Conservation (phyloP, 1,140 invertebrate genomes). For the Antheraea pernyi region DNA sequence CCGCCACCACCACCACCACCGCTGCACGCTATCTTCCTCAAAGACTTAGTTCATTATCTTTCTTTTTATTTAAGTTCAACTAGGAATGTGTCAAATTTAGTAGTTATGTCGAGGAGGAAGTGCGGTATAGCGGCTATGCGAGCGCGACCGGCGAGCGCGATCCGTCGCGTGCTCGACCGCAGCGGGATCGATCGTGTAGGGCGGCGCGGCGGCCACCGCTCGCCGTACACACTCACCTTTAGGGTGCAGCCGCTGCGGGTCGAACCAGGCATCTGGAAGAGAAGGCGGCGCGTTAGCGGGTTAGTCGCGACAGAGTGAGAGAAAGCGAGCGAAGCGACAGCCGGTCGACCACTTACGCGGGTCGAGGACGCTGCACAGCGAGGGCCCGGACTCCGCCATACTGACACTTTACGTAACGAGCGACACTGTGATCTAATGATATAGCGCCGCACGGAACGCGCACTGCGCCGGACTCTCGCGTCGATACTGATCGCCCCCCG, state of each 20-base stretch:
- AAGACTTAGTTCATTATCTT: no score
- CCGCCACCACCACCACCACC: no score
- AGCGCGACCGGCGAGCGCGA: background rate
- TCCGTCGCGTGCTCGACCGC: background rate
- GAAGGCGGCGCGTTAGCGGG: slow-evolving; percentile 76
- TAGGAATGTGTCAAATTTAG: background rate
- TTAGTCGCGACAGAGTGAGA: slow-evolving; percentile 71
- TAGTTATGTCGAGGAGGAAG: background rate
- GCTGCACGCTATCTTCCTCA: no score
- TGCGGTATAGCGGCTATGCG: background rate
- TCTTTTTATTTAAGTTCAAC: no score
- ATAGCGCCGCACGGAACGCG: slow-evolving; percentile 46
- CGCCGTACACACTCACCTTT: slow-evolving; percentile 85
- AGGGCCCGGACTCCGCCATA: slow-evolving; percentile 68
- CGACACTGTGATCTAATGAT: slow-evolving; percentile 23
- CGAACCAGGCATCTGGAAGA: slow-evolving; percentile 94
- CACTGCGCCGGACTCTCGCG: slow-evolving; percentile 70
- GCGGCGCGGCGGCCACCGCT: slow-evolving; percentile 27
- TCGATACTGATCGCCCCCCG: slow-evolving; percentile 69
- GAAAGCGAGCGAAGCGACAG: slow-evolving; percentile 58
- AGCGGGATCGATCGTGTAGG: slow-evolving; percentile 19
- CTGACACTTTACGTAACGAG: slow-evolving; percentile 69
- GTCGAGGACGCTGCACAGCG: slow-evolving; percentile 70
- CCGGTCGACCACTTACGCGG: slow-evolving; percentile 62
- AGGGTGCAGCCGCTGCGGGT: slow-evolving; percentile 91